Percentiles rank a stretch among this genome's conserved stretches.
phyloP scores from a whole-genome alignment of 1,140 invertebrate genomes.

The Coenobita brevimanus region DNA sequence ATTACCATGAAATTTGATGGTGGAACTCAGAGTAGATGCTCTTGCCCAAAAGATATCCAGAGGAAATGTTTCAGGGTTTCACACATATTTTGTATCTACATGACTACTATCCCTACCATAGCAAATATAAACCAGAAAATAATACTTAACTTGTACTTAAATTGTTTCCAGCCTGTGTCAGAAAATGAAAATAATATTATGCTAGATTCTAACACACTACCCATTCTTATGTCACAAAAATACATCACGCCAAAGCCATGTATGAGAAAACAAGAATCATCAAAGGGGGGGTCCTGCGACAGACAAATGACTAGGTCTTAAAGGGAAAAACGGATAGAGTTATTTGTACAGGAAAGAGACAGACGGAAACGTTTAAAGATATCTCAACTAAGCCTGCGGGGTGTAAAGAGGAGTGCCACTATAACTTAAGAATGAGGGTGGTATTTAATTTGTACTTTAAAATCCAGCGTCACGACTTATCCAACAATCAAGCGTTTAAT shows the following conservation, averaged over 20 bases:
- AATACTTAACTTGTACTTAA: slow-evolving; percentile 20
- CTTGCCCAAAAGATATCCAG: too few species aligned
- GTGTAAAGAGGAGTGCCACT: slow-evolving; percentile 65
- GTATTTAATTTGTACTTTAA: slow-evolving; percentile 65
- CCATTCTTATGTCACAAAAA: slow-evolving; percentile 63
- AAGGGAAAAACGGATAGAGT: slow-evolving; percentile 55
- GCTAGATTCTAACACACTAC: slow-evolving; percentile 24
- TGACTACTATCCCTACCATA: too few species aligned
- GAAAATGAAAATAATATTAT: slow-evolving; percentile 13
- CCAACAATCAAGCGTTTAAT: slow-evolving; percentile 63
- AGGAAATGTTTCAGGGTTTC: background rate
- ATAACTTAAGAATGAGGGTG: slow-evolving; percentile 62
- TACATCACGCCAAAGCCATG: slow-evolving; percentile 52
- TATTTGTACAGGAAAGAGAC: slow-evolving; percentile 53
- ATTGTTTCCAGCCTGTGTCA: background rate
- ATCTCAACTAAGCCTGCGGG: slow-evolving; percentile 66
- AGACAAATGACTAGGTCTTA: slow-evolving; percentile 60
- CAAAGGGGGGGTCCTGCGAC: slow-evolving; percentile 54
- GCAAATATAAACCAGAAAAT: background rate
- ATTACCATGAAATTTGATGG: background rate
- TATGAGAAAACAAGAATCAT: slow-evolving; percentile 45
- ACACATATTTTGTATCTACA: slow-evolving; percentile 22
- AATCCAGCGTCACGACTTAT: slow-evolving; percentile 66
- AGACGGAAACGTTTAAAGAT: slow-evolving; percentile 60
- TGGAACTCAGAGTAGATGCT: slow-evolving; percentile 13